Percentiles rank a stretch among this genome's conserved stretches.
Conservation (phyloP, 2,888 invertebrate genomes). For the Apodemia zela region DNA sequence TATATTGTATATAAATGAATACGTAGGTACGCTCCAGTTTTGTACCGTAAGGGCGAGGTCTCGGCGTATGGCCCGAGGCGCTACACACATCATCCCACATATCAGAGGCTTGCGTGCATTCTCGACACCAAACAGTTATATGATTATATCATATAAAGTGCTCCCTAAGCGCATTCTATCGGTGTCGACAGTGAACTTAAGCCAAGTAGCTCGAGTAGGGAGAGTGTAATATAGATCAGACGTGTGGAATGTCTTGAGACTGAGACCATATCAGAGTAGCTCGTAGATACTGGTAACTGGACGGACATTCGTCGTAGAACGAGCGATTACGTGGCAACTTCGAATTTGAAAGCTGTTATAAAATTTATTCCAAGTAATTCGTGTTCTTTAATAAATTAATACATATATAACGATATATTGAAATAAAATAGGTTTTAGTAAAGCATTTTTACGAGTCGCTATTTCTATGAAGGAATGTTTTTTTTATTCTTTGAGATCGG, state of each 20-base stretch:
- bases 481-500: constrained; percentile 54
- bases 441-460: constrained; percentile 72
- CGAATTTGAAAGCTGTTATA: constrained; percentile 46
- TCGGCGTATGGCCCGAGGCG: constrained; percentile 56
- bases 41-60: constrained; percentile 58
- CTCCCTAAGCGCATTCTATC: constrained; percentile 2
- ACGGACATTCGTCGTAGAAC: constrained; percentile 71
- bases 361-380: constrained; percentile 59
- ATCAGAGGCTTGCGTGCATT: constrained; percentile 71
- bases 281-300: constrained; percentile 50
- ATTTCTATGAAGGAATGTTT: constrained; percentile 72
- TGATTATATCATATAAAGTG: neutral
- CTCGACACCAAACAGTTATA: constrained; percentile 40
- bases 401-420: constrained; percentile 53
- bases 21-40: constrained; percentile 70
- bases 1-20: constrained; percentile 75
- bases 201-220: constrained; percentile 74
- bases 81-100: constrained; percentile 78
- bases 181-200: constrained; percentile 60
- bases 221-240: constrained; percentile 74
- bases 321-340: constrained; percentile 48
- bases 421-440: constrained; percentile 60
- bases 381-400: constrained; percentile 56
- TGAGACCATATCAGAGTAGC: constrained; percentile 78
- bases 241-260: constrained; percentile 77